Conservation (phyloP, 23 tunicate genomes). For the Ascidia mentula region DNA sequence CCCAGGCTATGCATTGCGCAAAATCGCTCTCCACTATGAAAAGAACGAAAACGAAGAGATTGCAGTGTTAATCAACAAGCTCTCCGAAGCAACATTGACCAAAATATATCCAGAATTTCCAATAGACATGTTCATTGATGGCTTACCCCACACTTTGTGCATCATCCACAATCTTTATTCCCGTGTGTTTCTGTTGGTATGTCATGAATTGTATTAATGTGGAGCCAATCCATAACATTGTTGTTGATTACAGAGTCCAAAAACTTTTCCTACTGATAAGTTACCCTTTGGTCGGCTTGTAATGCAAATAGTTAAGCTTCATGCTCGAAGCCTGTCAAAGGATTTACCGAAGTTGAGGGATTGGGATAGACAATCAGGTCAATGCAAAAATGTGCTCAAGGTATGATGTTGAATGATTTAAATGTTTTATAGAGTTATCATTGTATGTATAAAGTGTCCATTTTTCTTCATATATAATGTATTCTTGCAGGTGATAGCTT, state of each 20-base stretch:
- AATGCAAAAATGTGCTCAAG: conserved; percentile 73
- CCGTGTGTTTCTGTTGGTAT: conserved; percentile 58
- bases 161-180: conserved; percentile 64
- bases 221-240: not conserved
- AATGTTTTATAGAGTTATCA: not conserved
- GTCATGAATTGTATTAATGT: not conserved
- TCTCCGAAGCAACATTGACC: conserved; percentile 55
- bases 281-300: conserved; percentile 53
- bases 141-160: conserved; percentile 73
- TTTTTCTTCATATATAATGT: not conserved
- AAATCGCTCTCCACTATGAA: conserved; percentile 82
- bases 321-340: conserved; percentile 65
- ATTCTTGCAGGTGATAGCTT: conserved; percentile 50
- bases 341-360: conserved; percentile 64
- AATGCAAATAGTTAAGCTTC: conserved; percentile 78
- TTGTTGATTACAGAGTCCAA: conserved; percentile 61
- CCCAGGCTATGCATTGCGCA: conserved; percentile 89
- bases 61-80: conserved; percentile 41
- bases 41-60: conserved; percentile 78
- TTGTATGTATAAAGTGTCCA: not conserved
- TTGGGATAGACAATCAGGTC: conserved; percentile 61
- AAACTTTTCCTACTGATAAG: conserved; percentile 49
- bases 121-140: conserved; percentile 78
- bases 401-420: conserved; percentile 8
- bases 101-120: conserved; percentile 82